A percentile compares a stretch with the other conserved stretches of the same genome.
Evolutionary conservation across 1,140 invertebrate genomes (phyloP).

Genomic region (Cotesia typhae): DNA sequence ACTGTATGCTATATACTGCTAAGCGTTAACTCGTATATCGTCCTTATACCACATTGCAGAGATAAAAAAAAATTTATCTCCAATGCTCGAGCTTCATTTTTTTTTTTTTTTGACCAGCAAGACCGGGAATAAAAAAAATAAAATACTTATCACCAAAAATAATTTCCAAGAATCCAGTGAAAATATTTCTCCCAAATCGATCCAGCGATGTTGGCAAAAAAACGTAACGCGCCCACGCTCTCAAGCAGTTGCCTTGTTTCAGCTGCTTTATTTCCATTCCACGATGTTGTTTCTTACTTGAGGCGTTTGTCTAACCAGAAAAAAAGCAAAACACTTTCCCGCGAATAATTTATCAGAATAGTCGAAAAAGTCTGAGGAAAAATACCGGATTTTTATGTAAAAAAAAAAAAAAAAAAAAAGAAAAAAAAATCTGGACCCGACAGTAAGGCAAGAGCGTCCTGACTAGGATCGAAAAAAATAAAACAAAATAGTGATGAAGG

Average conservation of each 20-base stretch:
- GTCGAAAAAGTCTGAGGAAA: no score
- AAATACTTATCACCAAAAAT: conserved; percentile 7
- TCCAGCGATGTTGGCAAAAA: not conserved
- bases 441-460: conserved; percentile 16
- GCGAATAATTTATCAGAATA: conserved; percentile 3
- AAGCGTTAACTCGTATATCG: not conserved
- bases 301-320: not conserved
- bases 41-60: not conserved
- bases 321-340: not conserved
- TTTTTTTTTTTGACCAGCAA: not conserved
- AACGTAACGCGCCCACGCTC: conserved; percentile 24
- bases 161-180: conserved; percentile 29
- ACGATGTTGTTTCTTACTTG: not conserved
- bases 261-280: conserved; percentile 18
- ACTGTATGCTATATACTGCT: no score
- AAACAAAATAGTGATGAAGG: conserved; percentile 42
- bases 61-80: conserved; percentile 30
- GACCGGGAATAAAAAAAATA: not conserved
- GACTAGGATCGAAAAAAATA: no score
- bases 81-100: conserved; percentile 30
- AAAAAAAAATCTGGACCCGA: not conserved
- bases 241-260: conserved; percentile 22
- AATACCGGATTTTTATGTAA: not conserved
- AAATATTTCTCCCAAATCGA: conserved; percentile 32
- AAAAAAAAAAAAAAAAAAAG: conserved; percentile 33